Base-by-base conservation (phyloP, 2,113 vertebrate species). In the Cygnus atratus region DNA sequence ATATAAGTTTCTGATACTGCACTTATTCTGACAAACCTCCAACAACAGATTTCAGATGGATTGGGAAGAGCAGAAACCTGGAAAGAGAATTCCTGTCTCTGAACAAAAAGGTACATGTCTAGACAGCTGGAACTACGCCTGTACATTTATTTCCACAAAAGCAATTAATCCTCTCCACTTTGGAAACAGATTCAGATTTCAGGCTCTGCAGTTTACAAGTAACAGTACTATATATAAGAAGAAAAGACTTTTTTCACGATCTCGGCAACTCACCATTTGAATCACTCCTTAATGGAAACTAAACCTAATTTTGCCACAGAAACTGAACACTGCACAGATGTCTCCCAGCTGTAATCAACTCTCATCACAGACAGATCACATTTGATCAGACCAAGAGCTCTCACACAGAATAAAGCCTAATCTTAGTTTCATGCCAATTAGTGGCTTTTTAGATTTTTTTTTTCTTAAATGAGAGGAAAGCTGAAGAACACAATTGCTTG, bases 121-220 rank as follows among this genome's bases (percentile, higher is more conserved):
- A 88, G 85, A 90, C 85, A 86, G 55, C 90, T 94, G 90, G 67
- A 92, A 87, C 50, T 39, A 14, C 52, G 68, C 79, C 85, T 50
- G 31, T 28, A 61, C 44, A 46, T 52, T 83, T 54, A 26, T 62
- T 87, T 85, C 70, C 84, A 39, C 82, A 74, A 74, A 94, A 80
- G 68, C 75, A 84, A 92, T 81, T 87, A 63, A 74, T 87, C 35
- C 55, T 39, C 59, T 43, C 68, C 72, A 54, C 59, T 95, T 90
- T 46, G 52, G 72, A 90, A 93, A 84, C 4, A 63, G 39, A 54
- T 48, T 88, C 50, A n/a, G 31, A 63, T 92, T 88, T 62, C 46
- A 74, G 62, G 52, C 59, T 62, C 71, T 90, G 59, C 88, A 61
- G 18, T 92, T 86, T 71, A 77, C 59, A 82, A 13, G 2, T 43